Percentiles rank a stretch among this genome's conserved stretches.
These are phyloP conservation scores for Pelochelys cantorii DNA, from an alignment of 2,797 vertebrate species.

Conservation along the genomic window DNA sequence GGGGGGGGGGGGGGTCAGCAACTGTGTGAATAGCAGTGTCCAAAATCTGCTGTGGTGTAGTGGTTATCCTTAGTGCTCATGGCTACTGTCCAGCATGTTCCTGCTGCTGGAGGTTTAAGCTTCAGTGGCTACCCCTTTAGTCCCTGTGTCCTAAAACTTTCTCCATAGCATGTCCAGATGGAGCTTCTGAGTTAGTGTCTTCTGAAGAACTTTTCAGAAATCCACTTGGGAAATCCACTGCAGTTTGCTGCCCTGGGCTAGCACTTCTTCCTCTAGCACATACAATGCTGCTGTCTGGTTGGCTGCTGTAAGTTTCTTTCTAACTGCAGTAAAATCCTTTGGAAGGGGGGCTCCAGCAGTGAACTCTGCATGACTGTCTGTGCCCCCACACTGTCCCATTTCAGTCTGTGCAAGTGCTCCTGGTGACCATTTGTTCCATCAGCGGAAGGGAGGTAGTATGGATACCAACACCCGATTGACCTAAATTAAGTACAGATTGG, in stretches of 20 bases:
- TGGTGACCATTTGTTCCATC: too few species aligned
- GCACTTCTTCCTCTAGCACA: background rate
- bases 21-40: background rate
- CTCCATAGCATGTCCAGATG: background rate
- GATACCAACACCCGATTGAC: too few species aligned
- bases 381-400: too few species aligned
- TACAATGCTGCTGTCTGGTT: background rate
- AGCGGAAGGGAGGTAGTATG: too few species aligned
- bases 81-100: fast-evolving
- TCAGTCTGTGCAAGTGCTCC: too few species aligned
- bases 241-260: background rate
- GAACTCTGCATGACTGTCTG: too few species aligned
- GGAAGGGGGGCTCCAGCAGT: background rate
- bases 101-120: background rate
- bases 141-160: background rate
- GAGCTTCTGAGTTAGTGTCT: background rate
- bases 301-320: background rate
- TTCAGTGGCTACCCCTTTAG: background rate
- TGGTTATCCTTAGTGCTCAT: background rate
- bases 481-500: too few species aligned
- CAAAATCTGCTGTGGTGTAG: background rate
- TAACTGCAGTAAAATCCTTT: background rate
- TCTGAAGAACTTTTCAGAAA: background rate
- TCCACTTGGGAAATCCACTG: background rate
- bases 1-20: background rate